Evolutionary conservation across 1,140 invertebrate species (phyloP).

Genomic region (Scaptomyza pallida): DNA sequence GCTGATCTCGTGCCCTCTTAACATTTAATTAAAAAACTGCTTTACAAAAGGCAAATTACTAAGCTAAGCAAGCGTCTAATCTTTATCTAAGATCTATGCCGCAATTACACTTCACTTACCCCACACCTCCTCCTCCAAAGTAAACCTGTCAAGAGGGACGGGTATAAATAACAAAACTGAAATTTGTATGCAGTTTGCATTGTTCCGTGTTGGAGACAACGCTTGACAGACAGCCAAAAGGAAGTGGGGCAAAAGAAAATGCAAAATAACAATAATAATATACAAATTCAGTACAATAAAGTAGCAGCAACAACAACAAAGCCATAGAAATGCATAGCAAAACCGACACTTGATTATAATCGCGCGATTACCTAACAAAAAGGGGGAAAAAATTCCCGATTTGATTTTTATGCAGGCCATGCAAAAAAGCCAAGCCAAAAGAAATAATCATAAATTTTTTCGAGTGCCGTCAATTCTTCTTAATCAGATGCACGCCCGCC

Average conservation of each 20-base stretch:
- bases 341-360: slow-evolving; percentile 23
- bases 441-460: slow-evolving; percentile 51
- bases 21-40: not conserved
- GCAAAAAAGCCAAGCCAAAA: slow-evolving; percentile 12
- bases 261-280: slow-evolving; percentile 49
- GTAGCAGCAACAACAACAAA: slow-evolving; percentile 12
- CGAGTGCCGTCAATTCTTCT: slow-evolving; percentile 41
- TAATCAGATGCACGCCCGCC: slow-evolving; percentile 31
- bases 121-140: not conserved
- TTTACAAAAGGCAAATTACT: not conserved
- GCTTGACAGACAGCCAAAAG: slow-evolving; percentile 40
- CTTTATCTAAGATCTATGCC: not conserved
- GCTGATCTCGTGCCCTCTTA: not conserved
- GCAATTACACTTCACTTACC: not conserved
- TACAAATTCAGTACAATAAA: not conserved
- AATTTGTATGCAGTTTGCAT: slow-evolving; percentile 58
- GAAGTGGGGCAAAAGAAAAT: slow-evolving; percentile 53
- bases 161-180: not conserved
- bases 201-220: not conserved
- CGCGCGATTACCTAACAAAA: not conserved
- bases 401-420: slow-evolving; percentile 54
- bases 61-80: not conserved
- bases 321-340: slow-evolving; percentile 20
- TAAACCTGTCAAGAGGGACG: not conserved
- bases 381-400: slow-evolving; percentile 28